phyloP scores from a whole-genome alignment of 2,888 invertebrate species.

The Xanthia icteritia region DNA sequence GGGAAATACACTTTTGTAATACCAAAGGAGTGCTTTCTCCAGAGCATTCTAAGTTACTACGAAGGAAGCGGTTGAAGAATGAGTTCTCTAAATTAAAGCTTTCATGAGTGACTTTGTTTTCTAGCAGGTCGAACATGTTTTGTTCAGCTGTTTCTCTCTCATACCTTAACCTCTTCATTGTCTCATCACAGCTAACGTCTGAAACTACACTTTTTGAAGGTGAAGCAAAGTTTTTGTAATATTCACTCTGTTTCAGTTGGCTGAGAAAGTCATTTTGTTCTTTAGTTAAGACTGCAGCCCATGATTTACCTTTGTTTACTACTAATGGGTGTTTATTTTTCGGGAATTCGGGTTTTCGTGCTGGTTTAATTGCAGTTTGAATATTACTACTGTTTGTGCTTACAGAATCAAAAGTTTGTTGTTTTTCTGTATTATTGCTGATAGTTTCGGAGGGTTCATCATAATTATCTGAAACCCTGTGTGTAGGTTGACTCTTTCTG shows the following conservation, averaged over 20 bases:
- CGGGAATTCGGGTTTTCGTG: conserved; percentile 66
- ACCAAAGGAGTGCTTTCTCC: conserved; percentile 86
- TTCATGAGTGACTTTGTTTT: conserved; percentile 93
- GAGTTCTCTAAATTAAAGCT: conserved; percentile 93
- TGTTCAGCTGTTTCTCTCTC: conserved; percentile 91
- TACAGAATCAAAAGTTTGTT: conserved; percentile 5
- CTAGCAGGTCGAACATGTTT: conserved; percentile 94
- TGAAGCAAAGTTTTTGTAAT: conserved; percentile 86
- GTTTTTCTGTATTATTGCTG: conserved; percentile 22
- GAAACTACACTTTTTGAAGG: conserved; percentile 84
- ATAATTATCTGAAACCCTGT: background rate
- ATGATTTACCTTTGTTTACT: conserved; percentile 83
- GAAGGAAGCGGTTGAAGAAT: conserved; percentile 90
- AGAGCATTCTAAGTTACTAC: conserved; percentile 79
- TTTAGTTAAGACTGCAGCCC: conserved; percentile 85
- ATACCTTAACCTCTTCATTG: conserved; percentile 72
- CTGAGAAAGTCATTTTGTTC: conserved; percentile 87
- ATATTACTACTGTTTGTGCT: conserved; percentile 23
- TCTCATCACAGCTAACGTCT: conserved; percentile 82
- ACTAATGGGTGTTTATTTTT: conserved; percentile 85
- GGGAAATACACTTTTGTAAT: conserved; percentile 82
- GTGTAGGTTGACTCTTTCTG: conserved; percentile 43
- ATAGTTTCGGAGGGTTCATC: conserved; percentile 11
- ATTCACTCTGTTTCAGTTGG: conserved; percentile 85
- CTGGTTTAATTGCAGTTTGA: conserved; percentile 41